Percentiles rank a stretch among this genome's conserved stretches.
phyloP scores from a whole-genome alignment of 2,888 invertebrate species.

The Hyles lineata region DNA sequence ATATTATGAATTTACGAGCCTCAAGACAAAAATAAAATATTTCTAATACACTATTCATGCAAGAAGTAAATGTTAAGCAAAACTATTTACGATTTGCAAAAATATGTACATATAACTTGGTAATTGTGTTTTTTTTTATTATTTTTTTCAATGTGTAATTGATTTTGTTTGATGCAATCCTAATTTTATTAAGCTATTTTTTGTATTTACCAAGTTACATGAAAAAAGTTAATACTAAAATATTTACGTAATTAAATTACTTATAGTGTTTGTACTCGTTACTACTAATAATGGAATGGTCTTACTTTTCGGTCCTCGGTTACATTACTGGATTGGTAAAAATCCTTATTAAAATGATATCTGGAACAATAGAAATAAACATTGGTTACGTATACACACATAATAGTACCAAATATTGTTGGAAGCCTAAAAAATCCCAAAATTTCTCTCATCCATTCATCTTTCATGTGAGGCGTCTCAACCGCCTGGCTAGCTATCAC shows the following conservation, averaged over 20 bases:
- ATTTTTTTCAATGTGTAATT: not conserved
- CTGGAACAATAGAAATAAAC: slow-evolving; percentile 69
- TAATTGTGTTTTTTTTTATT: not conserved
- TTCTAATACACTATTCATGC: not conserved
- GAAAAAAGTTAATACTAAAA: not conserved
- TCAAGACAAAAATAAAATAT: not conserved
- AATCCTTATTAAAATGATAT: slow-evolving; percentile 57
- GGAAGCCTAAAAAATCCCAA: too few relatives aligned
- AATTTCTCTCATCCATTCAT: too few relatives aligned
- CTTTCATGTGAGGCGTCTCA: too few relatives aligned
- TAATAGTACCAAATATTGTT: not conserved
- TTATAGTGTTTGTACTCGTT: slow-evolving; percentile 26
- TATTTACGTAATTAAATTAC: slow-evolving; percentile 19
- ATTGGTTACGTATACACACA: not conserved
- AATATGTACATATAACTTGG: slow-evolving; percentile 2
- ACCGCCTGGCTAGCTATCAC: too few relatives aligned
- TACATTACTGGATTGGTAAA: slow-evolving; percentile 36
- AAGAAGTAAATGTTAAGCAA: not conserved
- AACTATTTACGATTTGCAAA: not conserved
- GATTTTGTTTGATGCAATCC: not conserved
- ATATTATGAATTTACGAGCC: not conserved
- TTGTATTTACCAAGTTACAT: not conserved
- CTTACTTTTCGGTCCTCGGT: slow-evolving; percentile 65
- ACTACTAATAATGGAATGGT: slow-evolving; percentile 57
- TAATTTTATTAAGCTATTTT: not conserved